Evolutionary conservation across 2,113 vertebrate species (phyloP).

Genomic region (Lasiurus borealis): DNA sequence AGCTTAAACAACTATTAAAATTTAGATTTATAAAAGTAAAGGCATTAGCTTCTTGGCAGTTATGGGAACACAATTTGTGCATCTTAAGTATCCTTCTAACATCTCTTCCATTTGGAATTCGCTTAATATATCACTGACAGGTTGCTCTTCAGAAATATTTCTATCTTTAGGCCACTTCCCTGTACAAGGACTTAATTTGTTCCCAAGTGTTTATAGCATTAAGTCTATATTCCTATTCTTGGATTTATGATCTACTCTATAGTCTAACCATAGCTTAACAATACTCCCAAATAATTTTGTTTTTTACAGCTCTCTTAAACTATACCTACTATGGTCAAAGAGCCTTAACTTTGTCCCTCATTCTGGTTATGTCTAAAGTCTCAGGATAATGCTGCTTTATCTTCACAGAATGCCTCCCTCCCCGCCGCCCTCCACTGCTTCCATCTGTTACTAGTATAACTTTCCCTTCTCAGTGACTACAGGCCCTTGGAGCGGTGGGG

Average conservation of each 20-base stretch:
- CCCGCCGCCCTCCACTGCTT: not conserved
- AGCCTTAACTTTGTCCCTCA: not conserved
- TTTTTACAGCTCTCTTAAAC: not conserved
- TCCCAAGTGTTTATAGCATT: not conserved
- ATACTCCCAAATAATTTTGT: not conserved
- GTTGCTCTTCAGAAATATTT: not conserved
- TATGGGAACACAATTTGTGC: not conserved
- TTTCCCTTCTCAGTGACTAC: not conserved
- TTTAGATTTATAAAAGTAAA: constrained; percentile 38
- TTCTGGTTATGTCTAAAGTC: not conserved
- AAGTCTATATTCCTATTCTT: not conserved
- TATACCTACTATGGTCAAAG: not conserved
- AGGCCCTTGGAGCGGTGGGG: not conserved
- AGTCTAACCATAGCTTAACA: not conserved
- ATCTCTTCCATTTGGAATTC: not conserved
- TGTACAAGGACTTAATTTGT: not conserved
- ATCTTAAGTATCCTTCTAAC: not conserved
- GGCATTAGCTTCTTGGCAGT: not conserved
- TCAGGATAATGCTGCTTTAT: not conserved
- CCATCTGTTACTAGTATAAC: not conserved
- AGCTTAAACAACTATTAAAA: constrained; percentile 49
- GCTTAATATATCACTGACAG: not conserved
- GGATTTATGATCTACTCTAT: not conserved
- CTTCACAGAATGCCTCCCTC: not conserved
- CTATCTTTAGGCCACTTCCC: not conserved